Conservation (phyloP, 2,888 invertebrate species). For the Drosophila antonietae region DNA sequence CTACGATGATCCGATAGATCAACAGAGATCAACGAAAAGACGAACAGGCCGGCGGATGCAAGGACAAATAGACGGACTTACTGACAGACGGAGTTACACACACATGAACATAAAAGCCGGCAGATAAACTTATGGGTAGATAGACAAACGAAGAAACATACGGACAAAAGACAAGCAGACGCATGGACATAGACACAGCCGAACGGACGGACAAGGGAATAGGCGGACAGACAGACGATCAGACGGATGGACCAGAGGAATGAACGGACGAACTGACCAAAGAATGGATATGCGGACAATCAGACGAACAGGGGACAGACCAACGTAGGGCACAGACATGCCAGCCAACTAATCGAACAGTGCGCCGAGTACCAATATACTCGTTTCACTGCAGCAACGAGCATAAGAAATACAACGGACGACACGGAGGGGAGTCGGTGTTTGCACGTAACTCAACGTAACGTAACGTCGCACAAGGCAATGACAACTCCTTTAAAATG, state of each 20-base stretch:
- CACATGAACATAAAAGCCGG: too few species aligned
- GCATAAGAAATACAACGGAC: background rate
- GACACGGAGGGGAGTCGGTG: background rate
- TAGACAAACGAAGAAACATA: too few species aligned
- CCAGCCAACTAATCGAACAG: background rate
- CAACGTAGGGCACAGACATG: too few species aligned
- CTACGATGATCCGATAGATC: too few species aligned
- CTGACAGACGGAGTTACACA: too few species aligned
- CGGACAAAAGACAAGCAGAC: background rate
- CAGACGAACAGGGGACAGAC: background rate
- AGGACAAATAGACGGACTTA: too few species aligned
- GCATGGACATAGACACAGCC: background rate
- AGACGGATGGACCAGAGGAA: background rate
- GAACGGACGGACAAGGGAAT: background rate
- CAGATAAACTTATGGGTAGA: too few species aligned
- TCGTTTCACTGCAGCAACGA: background rate
- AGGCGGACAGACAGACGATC: background rate
- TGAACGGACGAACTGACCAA: background rate
- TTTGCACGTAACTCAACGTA: conserved; percentile 12
- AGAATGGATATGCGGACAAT: background rate
- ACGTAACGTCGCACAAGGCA: conserved; percentile 35
- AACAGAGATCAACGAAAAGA: too few species aligned
- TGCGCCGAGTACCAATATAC: background rate
- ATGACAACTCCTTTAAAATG: conserved; percentile 80
- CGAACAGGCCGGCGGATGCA: too few species aligned